Conservation (phyloP, 2,888 invertebrate species). For the Pseudococcus viburni region DNA sequence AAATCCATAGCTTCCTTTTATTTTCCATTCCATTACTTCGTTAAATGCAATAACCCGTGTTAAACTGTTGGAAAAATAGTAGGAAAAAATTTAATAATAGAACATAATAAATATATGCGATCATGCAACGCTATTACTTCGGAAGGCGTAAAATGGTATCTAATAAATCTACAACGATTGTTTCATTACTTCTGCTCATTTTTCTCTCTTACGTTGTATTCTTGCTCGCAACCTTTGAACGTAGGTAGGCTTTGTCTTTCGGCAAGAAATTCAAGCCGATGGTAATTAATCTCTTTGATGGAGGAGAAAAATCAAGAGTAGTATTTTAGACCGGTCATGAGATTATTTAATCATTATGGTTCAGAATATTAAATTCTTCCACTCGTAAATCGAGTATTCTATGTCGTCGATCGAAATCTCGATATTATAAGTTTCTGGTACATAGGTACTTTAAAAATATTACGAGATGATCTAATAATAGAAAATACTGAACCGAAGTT, state of each 20-base stretch:
- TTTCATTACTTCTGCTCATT: slow-evolving; percentile 21
- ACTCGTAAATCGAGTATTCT: too few species aligned
- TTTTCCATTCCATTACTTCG: not conserved
- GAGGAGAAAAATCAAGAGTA: not conserved
- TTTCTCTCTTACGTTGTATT: not conserved
- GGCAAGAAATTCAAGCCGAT: not conserved
- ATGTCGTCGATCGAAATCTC: too few species aligned
- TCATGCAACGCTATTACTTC: not conserved
- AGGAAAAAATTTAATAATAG: not conserved
- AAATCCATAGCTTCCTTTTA: not conserved
- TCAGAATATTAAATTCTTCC: not conserved
- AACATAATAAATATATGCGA: slow-evolving; percentile 16
- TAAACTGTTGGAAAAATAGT: not conserved
- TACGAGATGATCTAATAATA: too few species aligned
- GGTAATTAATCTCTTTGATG: not conserved
- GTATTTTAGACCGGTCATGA: not conserved
- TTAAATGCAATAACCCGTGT: not conserved
- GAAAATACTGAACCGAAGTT: too few species aligned
- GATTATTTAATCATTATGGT: not conserved
- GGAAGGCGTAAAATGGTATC: not conserved
- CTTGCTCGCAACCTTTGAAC: not conserved
- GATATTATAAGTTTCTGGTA: too few species aligned
- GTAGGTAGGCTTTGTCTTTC: not conserved
- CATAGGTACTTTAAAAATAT: too few species aligned
- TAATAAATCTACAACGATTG: slow-evolving; percentile 25